Base-by-base conservation (phyloP, 1,140 invertebrate genomes). In the Diuraphis noxia region DNA sequence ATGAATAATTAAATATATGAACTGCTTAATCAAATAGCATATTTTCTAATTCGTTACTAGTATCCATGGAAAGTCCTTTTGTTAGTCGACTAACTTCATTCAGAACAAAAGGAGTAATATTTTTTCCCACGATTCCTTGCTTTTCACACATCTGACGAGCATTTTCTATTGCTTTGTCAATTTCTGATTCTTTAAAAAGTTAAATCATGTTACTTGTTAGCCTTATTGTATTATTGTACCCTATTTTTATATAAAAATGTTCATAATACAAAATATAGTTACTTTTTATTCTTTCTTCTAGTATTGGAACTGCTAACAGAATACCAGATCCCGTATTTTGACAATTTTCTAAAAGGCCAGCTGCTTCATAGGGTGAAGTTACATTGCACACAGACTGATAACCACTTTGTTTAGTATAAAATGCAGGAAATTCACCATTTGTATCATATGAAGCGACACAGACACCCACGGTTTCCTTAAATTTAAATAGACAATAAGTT, bases 31-130 rank as follows among this genome's bases (percentile, higher is more conserved):
- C 4, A 7, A 92, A 82, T 90, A 23, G n/a, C 5, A 34, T 23
- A 17, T 23, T n/a, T 36, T 30, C 0, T 30, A 94, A 94, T 94
- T 94, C 94, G 96, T 94, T 96, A 97, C 97, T 99, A 34, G 98
- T 95, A 93, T 94, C 92, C 30, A 99, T 94, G 19, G 98, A 98
- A 92, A 94, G 95, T 82, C 98, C 98, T 25, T 94, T 93, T 0
- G 98, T 99, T 10, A 97, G 94, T 93, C 96, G 94, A 91, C 96
- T 95, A 21, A 99, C 96, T 93, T 96, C 94, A 30, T 95, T 94
- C 30, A 99, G 94, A 30, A 99, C 94, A 94, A 97, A 99, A 4
- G 99, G 99, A 0, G 99, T 99, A 19, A 99, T 96, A 93, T 97
- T 95, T 94, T 98, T 98, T 7, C 98, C 98, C 30, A 92, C 93